Base-by-base conservation (phyloP, 2,888 invertebrate species). In the Athrips mouffetella region DNA sequence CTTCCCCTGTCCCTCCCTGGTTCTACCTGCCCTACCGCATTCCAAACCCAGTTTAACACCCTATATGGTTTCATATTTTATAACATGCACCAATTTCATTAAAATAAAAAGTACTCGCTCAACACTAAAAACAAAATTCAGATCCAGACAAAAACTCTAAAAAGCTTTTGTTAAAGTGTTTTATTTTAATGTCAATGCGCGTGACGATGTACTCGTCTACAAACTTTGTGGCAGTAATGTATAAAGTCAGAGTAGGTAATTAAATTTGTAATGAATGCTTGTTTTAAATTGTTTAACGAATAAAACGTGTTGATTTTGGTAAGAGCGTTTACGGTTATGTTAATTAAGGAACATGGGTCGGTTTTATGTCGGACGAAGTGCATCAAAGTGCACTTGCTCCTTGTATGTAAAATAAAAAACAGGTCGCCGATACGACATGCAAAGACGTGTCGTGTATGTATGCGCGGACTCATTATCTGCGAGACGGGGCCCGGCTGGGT, bases 401-500 rank as follows among this genome's bases (percentile, higher is more conserved):
- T n/a, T n/a, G n/a, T n/a, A n/a, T n/a, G n/a, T n/a, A n/a, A 63
- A 57, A 58, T 64, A 62, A 64, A 59, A 68, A 75, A 67, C 69
- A 60, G 60, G 63, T 63, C 71, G 67, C 63, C 67, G 54, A 55
- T 61, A 61, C 62, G 51, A 61, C 70, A 63, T 74, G 70, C 63
- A 46, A 47, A 42, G 47, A 44, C 74, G 76, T 70, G 68, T 64
- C 70, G 70, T 77, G 80, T 80, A 80, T 73, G 80, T 75, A 75
- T 78, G 81, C 83, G 83, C 84, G 75, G 78, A 79, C 74, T 73
- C 69, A 70, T 67, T 57, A 55, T 58, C 65, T 61, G 67, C 63
- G 58, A 62, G 60, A 58, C 70, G 85, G 72, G 85, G 80, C 80
- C 75, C 65, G 71, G 53, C 74, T 85, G 85, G 85, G 86, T 82